Percentiles rank a stretch among this genome's conserved stretches.
phyloP scores from a whole-genome alignment of 2,113 vertebrate genomes.

The Pteruthius melanotis region DNA sequence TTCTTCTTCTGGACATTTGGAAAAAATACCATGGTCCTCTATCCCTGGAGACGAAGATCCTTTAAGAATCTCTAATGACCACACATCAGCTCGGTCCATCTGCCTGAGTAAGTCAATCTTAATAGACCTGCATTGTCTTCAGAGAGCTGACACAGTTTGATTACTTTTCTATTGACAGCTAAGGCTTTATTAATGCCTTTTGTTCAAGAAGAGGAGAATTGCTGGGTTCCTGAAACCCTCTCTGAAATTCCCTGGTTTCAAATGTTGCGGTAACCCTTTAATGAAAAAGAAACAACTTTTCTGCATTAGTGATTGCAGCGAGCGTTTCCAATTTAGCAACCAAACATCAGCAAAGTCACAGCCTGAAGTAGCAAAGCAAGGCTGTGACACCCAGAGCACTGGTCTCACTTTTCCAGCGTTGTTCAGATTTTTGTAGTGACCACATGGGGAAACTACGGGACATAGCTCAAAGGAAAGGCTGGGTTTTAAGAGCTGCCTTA shows the following conservation, averaged over 20 bases:
- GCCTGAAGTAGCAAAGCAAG: background rate
- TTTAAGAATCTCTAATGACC: constrained; percentile 27
- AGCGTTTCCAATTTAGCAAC: background rate
- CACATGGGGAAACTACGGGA: background rate
- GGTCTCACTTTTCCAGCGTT: background rate
- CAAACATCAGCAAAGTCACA: background rate
- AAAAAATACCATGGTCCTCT: background rate
- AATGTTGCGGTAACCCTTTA: background rate
- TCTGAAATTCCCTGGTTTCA: background rate
- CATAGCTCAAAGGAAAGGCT: background rate
- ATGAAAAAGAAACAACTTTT: background rate
- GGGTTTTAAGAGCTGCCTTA: background rate
- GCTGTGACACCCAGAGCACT: background rate
- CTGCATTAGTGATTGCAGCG: background rate
- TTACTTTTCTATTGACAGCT: constrained; percentile 36
- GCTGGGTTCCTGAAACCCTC: background rate
- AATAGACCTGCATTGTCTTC: constrained; percentile 15
- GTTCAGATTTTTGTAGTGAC: background rate
- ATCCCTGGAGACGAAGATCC: background rate
- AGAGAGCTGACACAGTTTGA: constrained; percentile 7
- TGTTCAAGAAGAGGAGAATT: background rate
- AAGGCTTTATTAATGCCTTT: background rate
- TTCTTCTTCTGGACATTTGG: constrained; percentile 45
- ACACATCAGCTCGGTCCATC: background rate
- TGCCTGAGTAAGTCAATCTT: constrained; percentile 9